These are phyloP conservation scores for Chelon labrosus DNA, from an alignment of 2,797 vertebrate species.

Conservation along the genomic window DNA sequence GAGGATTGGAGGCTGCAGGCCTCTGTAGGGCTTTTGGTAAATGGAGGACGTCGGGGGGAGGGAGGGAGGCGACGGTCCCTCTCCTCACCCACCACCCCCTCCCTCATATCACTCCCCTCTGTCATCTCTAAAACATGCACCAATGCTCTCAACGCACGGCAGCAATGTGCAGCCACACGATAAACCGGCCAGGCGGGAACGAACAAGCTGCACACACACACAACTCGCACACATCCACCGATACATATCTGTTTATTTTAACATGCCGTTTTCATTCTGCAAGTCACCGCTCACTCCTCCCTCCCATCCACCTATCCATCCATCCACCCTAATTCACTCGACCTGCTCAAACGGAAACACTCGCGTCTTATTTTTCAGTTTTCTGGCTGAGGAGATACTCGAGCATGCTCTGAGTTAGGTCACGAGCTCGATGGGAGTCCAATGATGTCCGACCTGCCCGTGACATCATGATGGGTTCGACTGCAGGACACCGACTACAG, in stretches of 20 bases:
- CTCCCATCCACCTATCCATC: background rate
- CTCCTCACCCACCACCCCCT: background rate
- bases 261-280: slow-evolving; percentile 44
- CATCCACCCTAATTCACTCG: background rate
- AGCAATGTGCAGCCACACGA: slow-evolving; percentile 65
- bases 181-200: slow-evolving; percentile 49
- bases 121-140: slow-evolving; percentile 54
- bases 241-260: slow-evolving; percentile 54
- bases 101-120: slow-evolving; percentile 33
- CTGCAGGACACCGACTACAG: slow-evolving; percentile 23
- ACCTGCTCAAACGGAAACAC: slow-evolving; percentile 9
- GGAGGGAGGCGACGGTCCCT: slow-evolving; percentile 10
- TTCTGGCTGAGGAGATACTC: slow-evolving; percentile 4
- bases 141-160: slow-evolving; percentile 28
- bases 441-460: background rate
- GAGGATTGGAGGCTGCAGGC: slow-evolving; percentile 26
- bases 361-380: background rate
- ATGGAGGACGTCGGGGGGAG: slow-evolving; percentile 5
- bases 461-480: slow-evolving; percentile 5
- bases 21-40: slow-evolving; percentile 28
- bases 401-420: background rate
- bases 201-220: slow-evolving; percentile 35
- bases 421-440: background rate
- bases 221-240: slow-evolving; percentile 8
- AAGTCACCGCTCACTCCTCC: slow-evolving; percentile 1